Conservation (phyloP, 2,888 invertebrate genomes). For the Onthophagus sagittarius region DNA sequence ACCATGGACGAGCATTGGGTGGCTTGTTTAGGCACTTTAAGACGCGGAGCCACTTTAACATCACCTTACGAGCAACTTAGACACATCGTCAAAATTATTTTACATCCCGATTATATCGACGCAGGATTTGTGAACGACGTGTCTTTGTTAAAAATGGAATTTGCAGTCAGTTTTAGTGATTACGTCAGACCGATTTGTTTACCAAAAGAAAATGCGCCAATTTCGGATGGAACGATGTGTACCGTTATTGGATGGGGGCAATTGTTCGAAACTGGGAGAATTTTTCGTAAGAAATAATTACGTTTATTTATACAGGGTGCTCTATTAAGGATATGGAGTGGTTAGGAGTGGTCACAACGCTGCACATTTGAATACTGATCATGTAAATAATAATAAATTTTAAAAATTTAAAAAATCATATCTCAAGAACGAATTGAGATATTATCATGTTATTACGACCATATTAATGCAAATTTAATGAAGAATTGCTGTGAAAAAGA, state of each 20-base stretch:
- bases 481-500: no score
- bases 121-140: slow-evolving; percentile 77
- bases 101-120: slow-evolving; percentile 73
- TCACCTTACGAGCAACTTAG: slow-evolving; percentile 73
- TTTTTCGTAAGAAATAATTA: slow-evolving; percentile 64
- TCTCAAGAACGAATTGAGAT: no score
- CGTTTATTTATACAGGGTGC: background rate
- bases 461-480: no score
- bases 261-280: slow-evolving; percentile 71
- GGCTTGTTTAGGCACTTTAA: slow-evolving; percentile 70
- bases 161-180: slow-evolving; percentile 58
- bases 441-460: no score
- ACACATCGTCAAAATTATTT: slow-evolving; percentile 59
- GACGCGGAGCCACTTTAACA: slow-evolving; percentile 68
- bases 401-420: no score
- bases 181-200: slow-evolving; percentile 63
- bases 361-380: no score
- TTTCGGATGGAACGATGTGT: slow-evolving; percentile 64
- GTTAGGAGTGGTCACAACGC: no score
- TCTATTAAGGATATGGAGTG: no score
- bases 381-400: no score
- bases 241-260: slow-evolving; percentile 82
- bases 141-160: slow-evolving; percentile 62
- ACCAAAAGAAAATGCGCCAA: slow-evolving; percentile 57
- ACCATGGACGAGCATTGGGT: slow-evolving; percentile 75